Evolutionary conservation across 2,113 vertebrate species (phyloP), one percentile per base, ranked within the genome.

Genomic region (Neogobius melanostomus): DNA sequence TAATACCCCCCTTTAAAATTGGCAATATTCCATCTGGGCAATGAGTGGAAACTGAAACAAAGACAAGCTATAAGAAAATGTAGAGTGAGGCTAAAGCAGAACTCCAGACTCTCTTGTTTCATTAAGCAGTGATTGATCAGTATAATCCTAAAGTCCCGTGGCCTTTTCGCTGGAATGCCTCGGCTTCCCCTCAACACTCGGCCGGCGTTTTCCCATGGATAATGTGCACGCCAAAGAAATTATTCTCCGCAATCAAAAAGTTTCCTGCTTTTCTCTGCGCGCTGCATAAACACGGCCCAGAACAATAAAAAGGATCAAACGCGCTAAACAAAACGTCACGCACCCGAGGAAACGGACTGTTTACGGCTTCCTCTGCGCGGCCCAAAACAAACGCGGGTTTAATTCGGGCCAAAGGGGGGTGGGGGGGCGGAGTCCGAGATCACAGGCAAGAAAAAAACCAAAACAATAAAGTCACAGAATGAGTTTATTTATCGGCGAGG

Each of bases 181-280:
- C 15, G 7, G 51, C 11, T 1, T 4, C 50, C n/a, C n/a, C n/a
- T n/a, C n/a, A n/a, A n/a, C n/a, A n/a, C n/a, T n/a, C n/a, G n/a
- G n/a, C n/a, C n/a, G n/a, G n/a, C 51, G 7, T 7, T 70, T 86
- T 84, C 82, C 83, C 69, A 73, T 71, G 66, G 82, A 7, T 77
- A 88, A 82, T 86, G 88, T 85, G 76, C 70, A 68, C 65, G 15
- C 57, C 28, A 36, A n/a, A 36, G 28, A 36, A 36, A 83, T 36
- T 49, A 84, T 70, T 82, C 76, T 74, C 59, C 71, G 75, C 84
- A 84, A 90, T 88, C 86, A 90, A 89, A 90, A 83, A 66, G 83
- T 90, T 91, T 89, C 84, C 84, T 90, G 88, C 87, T 84, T 88
- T 86, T 87, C 79, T 83, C 74, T 73, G 79, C 72, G 70, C 67